A percentile compares a stretch with the other conserved stretches of the same genome.
Conservation (phyloP, 2,888 invertebrate genomes). For the Noctuana brunneofusca region DNA sequence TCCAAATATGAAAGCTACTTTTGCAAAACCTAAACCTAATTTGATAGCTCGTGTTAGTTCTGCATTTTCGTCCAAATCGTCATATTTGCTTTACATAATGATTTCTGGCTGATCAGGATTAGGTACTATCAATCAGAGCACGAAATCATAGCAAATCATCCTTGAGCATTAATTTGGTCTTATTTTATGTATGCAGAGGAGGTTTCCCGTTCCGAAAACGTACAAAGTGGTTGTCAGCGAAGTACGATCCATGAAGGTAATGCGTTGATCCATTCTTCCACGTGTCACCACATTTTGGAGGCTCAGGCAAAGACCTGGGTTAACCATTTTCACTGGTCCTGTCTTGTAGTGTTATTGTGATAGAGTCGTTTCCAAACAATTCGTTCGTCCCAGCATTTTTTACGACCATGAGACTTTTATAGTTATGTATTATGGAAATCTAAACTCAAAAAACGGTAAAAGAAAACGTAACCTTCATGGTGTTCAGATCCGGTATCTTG, state of each 20-base stretch:
- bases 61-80: no score
- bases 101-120: no score
- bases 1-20: no score
- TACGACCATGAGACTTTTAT: not conserved
- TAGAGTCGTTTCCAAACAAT: not conserved
- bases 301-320: not conserved
- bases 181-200: not conserved
- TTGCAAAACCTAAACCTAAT: no score
- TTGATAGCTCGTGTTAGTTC: no score
- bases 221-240: not conserved
- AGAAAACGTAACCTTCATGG: not conserved
- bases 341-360: not conserved
- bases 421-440: not conserved
- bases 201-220: not conserved
- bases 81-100: no score
- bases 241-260: not conserved
- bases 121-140: no score
- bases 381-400: no score
- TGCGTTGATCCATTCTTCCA: not conserved
- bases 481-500: not conserved
- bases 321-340: not conserved
- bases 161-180: no score
- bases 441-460: not conserved
- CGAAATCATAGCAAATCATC: no score
- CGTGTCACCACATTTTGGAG: not conserved